Conservation (phyloP, 2,888 invertebrate genomes). For the Euzetes globulus region DNA sequence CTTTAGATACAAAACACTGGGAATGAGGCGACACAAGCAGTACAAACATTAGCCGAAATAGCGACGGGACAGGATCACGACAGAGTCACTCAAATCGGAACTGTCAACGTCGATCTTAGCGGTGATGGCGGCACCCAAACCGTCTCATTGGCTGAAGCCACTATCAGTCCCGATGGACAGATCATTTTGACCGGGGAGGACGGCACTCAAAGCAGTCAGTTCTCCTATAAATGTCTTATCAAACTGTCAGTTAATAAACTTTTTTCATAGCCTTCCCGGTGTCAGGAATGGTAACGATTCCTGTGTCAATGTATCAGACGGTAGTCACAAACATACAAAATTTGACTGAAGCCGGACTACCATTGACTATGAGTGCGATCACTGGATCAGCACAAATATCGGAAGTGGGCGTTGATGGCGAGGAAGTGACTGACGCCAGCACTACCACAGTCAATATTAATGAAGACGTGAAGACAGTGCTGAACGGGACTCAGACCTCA, state of each 20-base stretch:
- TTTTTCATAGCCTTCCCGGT: slow-evolving; percentile 50
- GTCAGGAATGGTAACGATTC: slow-evolving; percentile 89
- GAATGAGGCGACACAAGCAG: slow-evolving; percentile 46
- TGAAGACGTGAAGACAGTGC: slow-evolving; percentile 36
- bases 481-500: slow-evolving; percentile 37
- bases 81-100: slow-evolving; percentile 45
- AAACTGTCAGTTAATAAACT: neutral
- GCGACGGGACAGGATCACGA: slow-evolving; percentile 44
- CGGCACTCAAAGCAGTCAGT: slow-evolving; percentile 54
- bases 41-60: slow-evolving; percentile 56
- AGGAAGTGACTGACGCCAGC: slow-evolving; percentile 32
- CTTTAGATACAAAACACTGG: slow-evolving; percentile 42
- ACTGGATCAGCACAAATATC: slow-evolving; percentile 16
- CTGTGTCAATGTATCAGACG: slow-evolving; percentile 85
- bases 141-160: slow-evolving; percentile 74
- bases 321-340: slow-evolving; percentile 37
- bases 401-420: slow-evolving; percentile 4
- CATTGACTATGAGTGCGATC: slow-evolving; percentile 35
- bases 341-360: slow-evolving; percentile 33
- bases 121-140: slow-evolving; percentile 44
- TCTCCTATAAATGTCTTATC: no score
- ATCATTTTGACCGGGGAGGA: slow-evolving; percentile 90
- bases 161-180: slow-evolving; percentile 84
- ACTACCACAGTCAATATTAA: slow-evolving; percentile 22
- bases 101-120: slow-evolving; percentile 75